Evolutionary conservation across 2,797 vertebrate species (phyloP), one percentile per base, ranked within the genome.

Genomic region (Otolemur crassicaudatus): DNA sequence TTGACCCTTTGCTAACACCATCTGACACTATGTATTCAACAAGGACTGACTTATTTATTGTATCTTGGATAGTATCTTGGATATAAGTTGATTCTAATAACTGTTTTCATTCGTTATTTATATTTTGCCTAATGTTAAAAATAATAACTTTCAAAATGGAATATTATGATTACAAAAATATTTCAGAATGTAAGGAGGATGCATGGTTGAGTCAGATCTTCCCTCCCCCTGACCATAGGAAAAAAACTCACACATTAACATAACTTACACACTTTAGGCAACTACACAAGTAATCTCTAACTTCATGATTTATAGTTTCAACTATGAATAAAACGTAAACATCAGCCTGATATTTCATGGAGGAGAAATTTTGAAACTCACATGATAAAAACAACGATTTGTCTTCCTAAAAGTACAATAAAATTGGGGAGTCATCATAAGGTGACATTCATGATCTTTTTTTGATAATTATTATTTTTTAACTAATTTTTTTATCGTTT

Each of bases 51-150:
- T 91, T 58, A 72, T 82, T 81, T 83, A 61, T 53, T 87, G 9
- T 43, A 65, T 73, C 27, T 83, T 89, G 56, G 31, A 40, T 2
- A n/a, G n/a, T n/a, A n/a, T n/a, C n/a, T n/a, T n/a, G n/a, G n/a
- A 82, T 11, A 61, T 49, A 27, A 84, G 76, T 46, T 84, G 31
- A 94, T 81, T 90, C 19, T 89, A 58, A 29, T 81, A 46, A 49
- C 27, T 65, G 79, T 85, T 84, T 93, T 70, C 81, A 61, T 93
- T 79, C 46, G 14, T 92, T 91, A 56, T 63, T 60, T 79, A n/a
- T 86, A 86, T 91, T 87, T 92, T 81, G 0, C 25, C 49, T 92
- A 65, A 76, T 49, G 87, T 79, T 93, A 61, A 94, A 90, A 94
- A 67, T 85, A 75, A 46, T 70, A 49, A 76, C 3, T 31, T 87